Evolutionary conservation across 1,140 invertebrate species (phyloP), one percentile per base, ranked within the genome.

Genomic region (Brachionus rubens): DNA sequence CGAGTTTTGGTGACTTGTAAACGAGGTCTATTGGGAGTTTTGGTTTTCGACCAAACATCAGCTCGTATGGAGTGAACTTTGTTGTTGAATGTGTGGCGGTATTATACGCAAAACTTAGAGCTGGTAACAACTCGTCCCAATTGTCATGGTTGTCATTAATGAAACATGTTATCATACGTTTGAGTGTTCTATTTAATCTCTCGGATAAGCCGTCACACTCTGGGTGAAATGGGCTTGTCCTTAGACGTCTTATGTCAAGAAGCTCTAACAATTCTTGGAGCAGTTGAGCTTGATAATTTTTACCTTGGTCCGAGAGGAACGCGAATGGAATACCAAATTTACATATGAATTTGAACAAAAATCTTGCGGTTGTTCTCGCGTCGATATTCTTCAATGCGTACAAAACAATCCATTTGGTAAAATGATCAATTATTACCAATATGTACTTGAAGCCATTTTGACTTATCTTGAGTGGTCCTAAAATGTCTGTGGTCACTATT

Each of bases 371-470:
- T 0, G 81, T 83, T 36, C 68, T 43, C 0, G 82, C 82, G 9
- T 82, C 80, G 77, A 83, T 80, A 77, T 86, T 80, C 3, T 81
- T 81, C 10, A 85, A 77, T 0, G 81, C 72, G 56, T 80, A 80
- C n/a, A 78, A 79, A 77, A 85, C 83, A 1, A 80, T 70, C 79
- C 80, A 86, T 75, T 83, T 86, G 2, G 79, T 85, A 75, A 86
- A 86, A 76, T 78, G 68, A 76, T 84, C 82, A 47, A 78, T 75
- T 7, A 82, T 56, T 3, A 83, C 81, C 3, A 84, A 43, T 6
- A 85, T 80, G 78, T 83, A 83, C 76, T 78, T 80, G 62, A 79
- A 77, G 14, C 79, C 65, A 4, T 26, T 33, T 28, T 77, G 41
- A n/a, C n/a, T n/a, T n/a, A n/a, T n/a, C n/a, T n/a, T n/a, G n/a